Conservation (phyloP, 2,888 invertebrate genomes). For the Agrilus mali region DNA sequence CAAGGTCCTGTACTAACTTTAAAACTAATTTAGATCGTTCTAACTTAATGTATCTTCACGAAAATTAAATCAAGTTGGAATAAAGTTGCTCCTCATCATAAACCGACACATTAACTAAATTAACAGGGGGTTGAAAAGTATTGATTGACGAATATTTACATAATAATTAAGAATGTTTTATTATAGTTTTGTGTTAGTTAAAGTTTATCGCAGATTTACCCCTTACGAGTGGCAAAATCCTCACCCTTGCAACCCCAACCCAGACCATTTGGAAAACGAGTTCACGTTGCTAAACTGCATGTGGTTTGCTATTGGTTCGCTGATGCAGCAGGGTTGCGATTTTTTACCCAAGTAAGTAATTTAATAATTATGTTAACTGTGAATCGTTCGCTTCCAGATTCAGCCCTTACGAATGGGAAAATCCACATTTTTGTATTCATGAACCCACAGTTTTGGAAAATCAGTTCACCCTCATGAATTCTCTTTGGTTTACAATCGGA, state of each 20-base stretch:
- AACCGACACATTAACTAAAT: no score
- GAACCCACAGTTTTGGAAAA: constrained; percentile 80
- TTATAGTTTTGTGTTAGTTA: no score
- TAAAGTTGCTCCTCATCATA: no score
- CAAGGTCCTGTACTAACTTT: no score
- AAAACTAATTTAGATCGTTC: no score
- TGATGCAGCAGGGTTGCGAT: constrained; percentile 94
- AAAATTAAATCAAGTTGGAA: background rate
- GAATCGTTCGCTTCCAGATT: constrained; percentile 46
- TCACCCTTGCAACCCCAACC: constrained; percentile 70
- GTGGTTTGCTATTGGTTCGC: constrained; percentile 94
- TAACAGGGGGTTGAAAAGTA: no score
- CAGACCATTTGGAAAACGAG: constrained; percentile 78
- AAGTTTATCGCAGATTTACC: constrained; percentile 55
- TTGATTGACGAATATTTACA: no score
- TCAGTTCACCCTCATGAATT: constrained; percentile 82
- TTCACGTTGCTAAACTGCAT: constrained; percentile 88
- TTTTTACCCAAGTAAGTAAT: constrained; percentile 80
- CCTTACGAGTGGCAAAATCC: constrained; percentile 94
- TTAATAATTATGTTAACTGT: constrained; percentile 13
- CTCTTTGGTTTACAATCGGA: constrained; percentile 90
- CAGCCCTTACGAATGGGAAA: constrained; percentile 90
- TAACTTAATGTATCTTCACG: background rate
- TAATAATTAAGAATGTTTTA: no score
- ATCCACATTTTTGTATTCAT: constrained; percentile 72